phyloP scores from a whole-genome alignment of 2,797 vertebrate species.

The Austrolebias charrua region DNA sequence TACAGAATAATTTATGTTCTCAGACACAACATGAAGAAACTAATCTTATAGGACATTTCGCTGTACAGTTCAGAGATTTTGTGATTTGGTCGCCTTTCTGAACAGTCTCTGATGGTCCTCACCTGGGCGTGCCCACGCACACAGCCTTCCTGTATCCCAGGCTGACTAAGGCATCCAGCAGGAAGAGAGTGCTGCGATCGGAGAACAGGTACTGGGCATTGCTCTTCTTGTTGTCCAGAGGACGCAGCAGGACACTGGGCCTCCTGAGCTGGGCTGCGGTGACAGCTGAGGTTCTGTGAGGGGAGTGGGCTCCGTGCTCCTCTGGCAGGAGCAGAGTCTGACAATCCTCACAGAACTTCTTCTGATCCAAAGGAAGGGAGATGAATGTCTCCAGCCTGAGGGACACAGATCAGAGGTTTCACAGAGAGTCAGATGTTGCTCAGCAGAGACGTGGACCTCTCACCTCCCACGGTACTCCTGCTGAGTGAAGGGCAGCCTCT shows the following conservation, averaged over 20 bases:
- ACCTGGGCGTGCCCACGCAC: constrained; percentile 92
- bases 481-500: constrained; percentile 79
- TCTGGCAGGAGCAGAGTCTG: constrained; percentile 84
- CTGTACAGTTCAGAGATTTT: no score
- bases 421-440: not conserved
- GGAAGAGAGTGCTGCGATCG: constrained; percentile 87
- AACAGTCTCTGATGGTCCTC: constrained; percentile 1
- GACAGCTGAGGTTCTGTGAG: constrained; percentile 74
- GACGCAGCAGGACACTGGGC: constrained; percentile 86
- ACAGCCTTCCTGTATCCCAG: constrained; percentile 88
- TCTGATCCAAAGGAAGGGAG: constrained; percentile 74
- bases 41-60: no score
- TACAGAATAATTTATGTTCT: no score
- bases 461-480: constrained; percentile 80
- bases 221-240: constrained; percentile 93
- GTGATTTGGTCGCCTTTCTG: no score
- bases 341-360: constrained; percentile 88
- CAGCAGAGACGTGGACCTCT: not conserved
- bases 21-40: no score
- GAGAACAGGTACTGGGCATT: constrained; percentile 95
- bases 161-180: constrained; percentile 79
- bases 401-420: not conserved
- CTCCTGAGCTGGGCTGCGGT: constrained; percentile 77
- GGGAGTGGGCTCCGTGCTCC: constrained; percentile 74
- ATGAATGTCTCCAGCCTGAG: constrained; percentile 84